Percentiles rank a stretch among this genome's conserved stretches.
These are phyloP conservation scores for Procambarus clarkii DNA, from an alignment of 1,140 invertebrate species.

Conservation along the genomic window DNA sequence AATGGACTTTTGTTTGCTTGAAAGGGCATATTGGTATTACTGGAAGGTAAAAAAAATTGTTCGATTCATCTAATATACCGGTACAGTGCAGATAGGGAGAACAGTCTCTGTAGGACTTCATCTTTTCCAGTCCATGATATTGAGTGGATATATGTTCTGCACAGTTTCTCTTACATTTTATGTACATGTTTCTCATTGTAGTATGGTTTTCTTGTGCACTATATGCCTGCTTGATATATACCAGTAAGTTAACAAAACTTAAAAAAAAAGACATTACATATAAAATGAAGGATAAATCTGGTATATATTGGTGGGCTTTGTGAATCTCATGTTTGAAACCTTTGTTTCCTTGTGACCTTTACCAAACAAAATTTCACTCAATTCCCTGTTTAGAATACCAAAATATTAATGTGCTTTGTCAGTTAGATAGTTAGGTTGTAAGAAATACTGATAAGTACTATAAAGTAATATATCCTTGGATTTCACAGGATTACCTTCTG, in stretches of 20 bases:
- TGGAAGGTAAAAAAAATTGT: conserved; percentile 3
- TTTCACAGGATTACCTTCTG: conserved; percentile 33
- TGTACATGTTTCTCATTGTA: conserved; percentile 13
- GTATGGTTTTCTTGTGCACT: neutral
- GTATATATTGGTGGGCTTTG: conserved; percentile 1
- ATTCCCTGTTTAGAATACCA: conserved; percentile 2
- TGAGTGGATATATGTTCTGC: neutral
- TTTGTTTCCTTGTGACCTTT: conserved; percentile 19
- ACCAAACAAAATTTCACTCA: conserved; percentile 2
- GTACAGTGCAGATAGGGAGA: conserved; percentile 9
- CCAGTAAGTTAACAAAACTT: neutral
- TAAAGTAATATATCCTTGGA: conserved; percentile 19
- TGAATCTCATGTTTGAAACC: neutral
- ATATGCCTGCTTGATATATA: neutral
- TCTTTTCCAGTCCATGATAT: neutral
- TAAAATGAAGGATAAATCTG: neutral
- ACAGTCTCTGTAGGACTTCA: conserved; percentile 18
- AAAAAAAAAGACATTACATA: neutral
- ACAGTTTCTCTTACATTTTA: neutral
- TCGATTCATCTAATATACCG: neutral
- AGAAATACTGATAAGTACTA: neutral
- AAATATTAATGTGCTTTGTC: conserved; percentile 9
- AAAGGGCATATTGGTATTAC: conserved; percentile 7
- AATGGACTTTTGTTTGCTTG: conserved; percentile 31
- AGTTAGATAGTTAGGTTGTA: neutral